phyloP scores from a whole-genome alignment of 2,113 vertebrate species.

The Himantopus leucocephalus region DNA sequence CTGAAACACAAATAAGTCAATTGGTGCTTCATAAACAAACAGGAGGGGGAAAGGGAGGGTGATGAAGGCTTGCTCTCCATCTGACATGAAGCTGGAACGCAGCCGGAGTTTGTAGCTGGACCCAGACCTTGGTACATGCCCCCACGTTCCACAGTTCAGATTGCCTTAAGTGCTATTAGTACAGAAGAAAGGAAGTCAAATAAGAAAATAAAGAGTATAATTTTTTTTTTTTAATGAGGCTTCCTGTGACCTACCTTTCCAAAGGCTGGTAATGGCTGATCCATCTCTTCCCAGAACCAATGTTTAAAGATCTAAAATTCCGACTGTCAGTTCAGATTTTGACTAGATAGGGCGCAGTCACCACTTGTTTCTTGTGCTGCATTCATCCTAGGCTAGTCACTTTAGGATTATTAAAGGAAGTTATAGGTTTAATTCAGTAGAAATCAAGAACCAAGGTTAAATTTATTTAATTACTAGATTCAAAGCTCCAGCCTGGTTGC shows the following conservation, averaged over 20 bases:
- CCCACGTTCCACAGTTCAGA: neutral
- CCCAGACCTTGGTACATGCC: rapidly evolving
- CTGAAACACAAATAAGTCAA: neutral
- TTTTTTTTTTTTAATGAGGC: neutral
- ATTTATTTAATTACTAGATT: neutral
- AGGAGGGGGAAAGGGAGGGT: neutral
- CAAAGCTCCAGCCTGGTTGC: neutral
- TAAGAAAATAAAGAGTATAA: neutral
- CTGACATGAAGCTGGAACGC: neutral
- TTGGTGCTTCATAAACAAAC: neutral
- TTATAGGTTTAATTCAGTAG: neutral
- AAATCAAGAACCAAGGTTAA: neutral
- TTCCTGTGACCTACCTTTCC: neutral
- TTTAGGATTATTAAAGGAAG: neutral
- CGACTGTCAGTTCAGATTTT: neutral
- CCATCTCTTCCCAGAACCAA: neutral
- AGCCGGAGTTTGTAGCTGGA: neutral
- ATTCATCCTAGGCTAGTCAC: neutral
- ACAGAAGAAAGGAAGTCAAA: neutral
- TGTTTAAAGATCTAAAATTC: neutral
- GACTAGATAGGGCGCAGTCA: neutral
- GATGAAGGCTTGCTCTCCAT: neutral
- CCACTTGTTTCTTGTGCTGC: neutral
- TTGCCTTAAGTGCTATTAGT: neutral
- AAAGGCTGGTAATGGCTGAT: neutral